Conservation (phyloP, 2,888 invertebrate species). For the Tricholauxania praeusta region DNA sequence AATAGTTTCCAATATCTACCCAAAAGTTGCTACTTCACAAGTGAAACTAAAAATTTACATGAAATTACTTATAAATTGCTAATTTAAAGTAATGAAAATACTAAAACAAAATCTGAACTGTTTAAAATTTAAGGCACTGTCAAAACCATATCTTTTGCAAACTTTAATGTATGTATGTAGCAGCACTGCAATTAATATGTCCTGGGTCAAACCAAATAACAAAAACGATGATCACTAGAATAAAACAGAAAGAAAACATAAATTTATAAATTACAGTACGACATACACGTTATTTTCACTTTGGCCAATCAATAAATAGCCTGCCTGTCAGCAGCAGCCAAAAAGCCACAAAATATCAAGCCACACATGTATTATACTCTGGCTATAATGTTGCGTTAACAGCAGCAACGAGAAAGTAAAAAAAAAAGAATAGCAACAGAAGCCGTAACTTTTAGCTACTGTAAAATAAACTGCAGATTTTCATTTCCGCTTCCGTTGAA, state of each 20-base stretch:
- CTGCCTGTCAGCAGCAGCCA: conserved; percentile 56
- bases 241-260: conserved; percentile 27
- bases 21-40: too few relatives aligned
- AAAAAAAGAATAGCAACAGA: neutral
- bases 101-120: too few relatives aligned
- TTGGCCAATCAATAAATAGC: conserved; percentile 51
- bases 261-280: conserved; percentile 30
- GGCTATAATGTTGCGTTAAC: neutral
- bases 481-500: conserved; percentile 49
- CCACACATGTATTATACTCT: neutral
- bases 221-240: neutral
- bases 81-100: too few relatives aligned
- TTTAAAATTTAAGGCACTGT: too few relatives aligned
- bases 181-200: neutral
- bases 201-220: neutral
- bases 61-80: too few relatives aligned
- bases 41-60: too few relatives aligned
- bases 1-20: too few relatives aligned
- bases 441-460: neutral
- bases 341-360: conserved; percentile 58
- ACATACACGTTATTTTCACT: neutral
- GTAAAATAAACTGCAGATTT: conserved; percentile 52
- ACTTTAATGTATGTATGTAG: neutral
- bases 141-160: too few relatives aligned
- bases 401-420: neutral